phyloP scores from a whole-genome alignment of 1,140 invertebrate species.

The Wiebesia pumilae region DNA sequence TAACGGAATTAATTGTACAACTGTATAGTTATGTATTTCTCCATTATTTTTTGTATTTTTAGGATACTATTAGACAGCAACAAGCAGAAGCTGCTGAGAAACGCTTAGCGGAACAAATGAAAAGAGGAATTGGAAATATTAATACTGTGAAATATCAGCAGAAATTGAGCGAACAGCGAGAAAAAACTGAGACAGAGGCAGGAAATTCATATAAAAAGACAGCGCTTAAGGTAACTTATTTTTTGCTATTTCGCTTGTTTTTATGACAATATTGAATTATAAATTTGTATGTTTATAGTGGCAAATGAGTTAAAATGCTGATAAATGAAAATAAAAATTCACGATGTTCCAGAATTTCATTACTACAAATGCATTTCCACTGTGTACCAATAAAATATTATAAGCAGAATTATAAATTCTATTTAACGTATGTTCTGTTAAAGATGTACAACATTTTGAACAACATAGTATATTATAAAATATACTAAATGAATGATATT shows the following conservation, averaged over 20 bases:
- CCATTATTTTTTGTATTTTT: not conserved
- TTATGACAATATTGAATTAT: not conserved
- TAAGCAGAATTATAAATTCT: not conserved
- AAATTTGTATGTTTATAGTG: conserved; percentile 58
- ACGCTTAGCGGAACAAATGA: conserved; percentile 72
- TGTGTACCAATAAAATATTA: not conserved
- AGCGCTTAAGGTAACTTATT: conserved; percentile 59
- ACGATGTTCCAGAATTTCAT: not conserved
- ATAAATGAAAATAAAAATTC: not conserved
- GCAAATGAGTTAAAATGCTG: conserved; percentile 59
- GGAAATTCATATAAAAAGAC: conserved; percentile 53
- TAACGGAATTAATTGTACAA: not conserved
- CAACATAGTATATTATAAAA: not conserved
- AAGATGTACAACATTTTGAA: not conserved
- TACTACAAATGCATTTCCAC: not conserved
- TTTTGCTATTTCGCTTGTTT: not conserved
- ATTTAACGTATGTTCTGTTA: not conserved
- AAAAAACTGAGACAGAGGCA: conserved; percentile 64
- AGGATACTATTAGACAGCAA: conserved; percentile 74
- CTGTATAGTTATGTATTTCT: not conserved
- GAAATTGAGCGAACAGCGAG: conserved; percentile 68
- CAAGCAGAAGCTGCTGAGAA: conserved; percentile 76
- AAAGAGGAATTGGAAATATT: conserved; percentile 75
- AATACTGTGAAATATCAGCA: conserved; percentile 74
- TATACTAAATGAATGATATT: not conserved